Percentiles rank a stretch among this genome's conserved stretches.
phyloP scores from a whole-genome alignment of 2,888 invertebrate species.

The Aquatica leii region DNA sequence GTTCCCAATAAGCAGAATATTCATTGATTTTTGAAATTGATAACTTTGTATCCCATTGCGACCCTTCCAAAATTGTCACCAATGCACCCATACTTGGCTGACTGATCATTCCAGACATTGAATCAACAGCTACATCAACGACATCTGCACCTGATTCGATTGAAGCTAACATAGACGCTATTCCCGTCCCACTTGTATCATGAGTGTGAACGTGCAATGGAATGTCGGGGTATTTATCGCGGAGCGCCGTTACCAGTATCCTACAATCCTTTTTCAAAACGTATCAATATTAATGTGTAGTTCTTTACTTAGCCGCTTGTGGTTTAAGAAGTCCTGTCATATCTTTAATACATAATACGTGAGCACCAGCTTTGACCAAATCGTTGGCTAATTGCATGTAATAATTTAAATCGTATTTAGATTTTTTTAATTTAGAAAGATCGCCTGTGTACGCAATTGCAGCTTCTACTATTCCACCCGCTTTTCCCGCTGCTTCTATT shows the following conservation, averaged over 20 bases:
- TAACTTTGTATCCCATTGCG: constrained; percentile 66
- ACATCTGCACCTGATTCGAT: constrained; percentile 94
- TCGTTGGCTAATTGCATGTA: constrained; percentile 94
- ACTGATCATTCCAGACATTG: constrained; percentile 98
- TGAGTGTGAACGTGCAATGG: constrained; percentile 99
- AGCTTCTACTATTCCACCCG: constrained; percentile 96
- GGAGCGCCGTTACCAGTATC: constrained; percentile 83
- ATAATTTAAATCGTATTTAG: constrained; percentile 95
- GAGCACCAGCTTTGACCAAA: constrained; percentile 94
- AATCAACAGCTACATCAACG: constrained; percentile 97
- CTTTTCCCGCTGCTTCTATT: constrained; percentile 98
- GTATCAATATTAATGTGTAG: neutral
- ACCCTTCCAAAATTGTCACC: constrained; percentile 77
- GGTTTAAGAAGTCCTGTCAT: constrained; percentile 98
- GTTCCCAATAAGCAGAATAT: constrained; percentile 99
- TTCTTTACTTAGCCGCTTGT: constrained; percentile 76
- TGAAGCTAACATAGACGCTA: constrained; percentile 93
- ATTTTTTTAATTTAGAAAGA: constrained; percentile 88
- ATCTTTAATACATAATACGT: constrained; percentile 95
- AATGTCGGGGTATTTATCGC: constrained; percentile 91
- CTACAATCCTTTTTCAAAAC: constrained; percentile 55
- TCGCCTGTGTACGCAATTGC: constrained; percentile 99
- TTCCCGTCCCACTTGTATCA: constrained; percentile 97
- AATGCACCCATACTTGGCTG: constrained; percentile 99
- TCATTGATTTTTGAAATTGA: constrained; percentile 83